Base-by-base conservation (phyloP, 2,797 vertebrate species). In the Argyrosomus regius region DNA sequence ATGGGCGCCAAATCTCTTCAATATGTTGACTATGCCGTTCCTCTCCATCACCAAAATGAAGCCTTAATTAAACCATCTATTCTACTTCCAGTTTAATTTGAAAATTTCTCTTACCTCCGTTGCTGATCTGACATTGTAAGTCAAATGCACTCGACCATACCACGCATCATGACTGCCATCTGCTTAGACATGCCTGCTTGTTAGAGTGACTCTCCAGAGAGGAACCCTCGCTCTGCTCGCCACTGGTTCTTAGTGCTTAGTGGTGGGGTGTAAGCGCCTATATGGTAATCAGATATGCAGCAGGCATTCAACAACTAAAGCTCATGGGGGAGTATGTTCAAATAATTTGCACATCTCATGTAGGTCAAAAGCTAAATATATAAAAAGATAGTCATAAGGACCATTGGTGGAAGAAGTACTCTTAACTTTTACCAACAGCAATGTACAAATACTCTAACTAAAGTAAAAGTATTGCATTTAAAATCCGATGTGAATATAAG, bases 91-190 rank as follows among this genome's bases (percentile, higher is more conserved):
- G 48, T 78, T 85, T 85, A 73, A 87, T 89, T 75, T 67, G 17
- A 78, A 74, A 70, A 81, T 60, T 48, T 71, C 57, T 84, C 67
- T 57, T 56, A 63, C 50, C 59, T 31, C 64, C 22, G 48, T 67
- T 63, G 48, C 68, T 78, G 48, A 81, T 80, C 78, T 80, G 79
- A 76, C 80, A 73, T 73, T 81, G 75, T 79, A 68, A 81, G 82
- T 75, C 69, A 61, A 69, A 77, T 77, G 71, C 81, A 84, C 70
- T 88, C 53, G 53, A 41, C 78, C 79, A 16, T 81, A 58, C 61
- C 77, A 77, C 75, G 78, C 77, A 81, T 87, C 86, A 84, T 72
- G 78, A 67, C 72, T 64, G 59, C 87, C 88, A 89, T 89, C 82
- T 91, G 86, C 70, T 91, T 56, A 71, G 71, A 85, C 59, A 61